Conservation (phyloP, 2,113 vertebrate species). For the Caracal caracal region DNA sequence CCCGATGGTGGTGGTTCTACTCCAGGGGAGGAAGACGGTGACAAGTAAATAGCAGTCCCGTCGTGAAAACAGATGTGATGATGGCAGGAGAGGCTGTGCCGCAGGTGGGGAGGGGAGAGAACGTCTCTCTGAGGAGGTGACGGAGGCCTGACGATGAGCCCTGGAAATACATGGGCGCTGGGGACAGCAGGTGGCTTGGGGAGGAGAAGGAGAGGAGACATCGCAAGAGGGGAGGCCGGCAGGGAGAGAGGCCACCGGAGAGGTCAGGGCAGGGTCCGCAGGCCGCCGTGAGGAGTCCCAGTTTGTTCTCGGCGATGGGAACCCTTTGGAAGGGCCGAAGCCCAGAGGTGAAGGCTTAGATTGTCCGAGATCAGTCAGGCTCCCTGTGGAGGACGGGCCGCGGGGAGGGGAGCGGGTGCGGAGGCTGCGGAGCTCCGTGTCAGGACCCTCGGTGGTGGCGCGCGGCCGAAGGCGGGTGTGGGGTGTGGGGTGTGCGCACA, state of each 20-base stretch:
- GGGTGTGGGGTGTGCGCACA: background rate
- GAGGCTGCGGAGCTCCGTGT: background rate
- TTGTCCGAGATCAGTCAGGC: accelerated
- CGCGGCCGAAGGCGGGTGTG: accelerated
- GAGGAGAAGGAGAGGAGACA: too few species aligned
- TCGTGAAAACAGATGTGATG: accelerated
- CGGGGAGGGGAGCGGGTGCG: accelerated
- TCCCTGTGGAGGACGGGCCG: accelerated
- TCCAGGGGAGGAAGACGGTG: background rate
- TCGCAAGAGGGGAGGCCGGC: accelerated
- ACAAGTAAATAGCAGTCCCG: accelerated
- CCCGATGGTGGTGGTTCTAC: accelerated
- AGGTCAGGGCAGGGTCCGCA: background rate
- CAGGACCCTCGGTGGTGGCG: accelerated
- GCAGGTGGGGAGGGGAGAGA: background rate
- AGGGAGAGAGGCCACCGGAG: background rate
- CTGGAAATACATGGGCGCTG: background rate
- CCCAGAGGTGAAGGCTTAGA: accelerated
- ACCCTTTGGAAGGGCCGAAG: accelerated
- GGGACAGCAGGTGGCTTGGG: background rate
- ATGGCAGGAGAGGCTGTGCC: background rate
- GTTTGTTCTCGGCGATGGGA: background rate
- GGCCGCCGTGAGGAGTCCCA: accelerated
- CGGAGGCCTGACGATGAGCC: background rate
- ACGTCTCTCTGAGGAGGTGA: background rate